Evolutionary conservation across 2,113 vertebrate species (phyloP).

Genomic region (Phrynosoma platyrhinos): DNA sequence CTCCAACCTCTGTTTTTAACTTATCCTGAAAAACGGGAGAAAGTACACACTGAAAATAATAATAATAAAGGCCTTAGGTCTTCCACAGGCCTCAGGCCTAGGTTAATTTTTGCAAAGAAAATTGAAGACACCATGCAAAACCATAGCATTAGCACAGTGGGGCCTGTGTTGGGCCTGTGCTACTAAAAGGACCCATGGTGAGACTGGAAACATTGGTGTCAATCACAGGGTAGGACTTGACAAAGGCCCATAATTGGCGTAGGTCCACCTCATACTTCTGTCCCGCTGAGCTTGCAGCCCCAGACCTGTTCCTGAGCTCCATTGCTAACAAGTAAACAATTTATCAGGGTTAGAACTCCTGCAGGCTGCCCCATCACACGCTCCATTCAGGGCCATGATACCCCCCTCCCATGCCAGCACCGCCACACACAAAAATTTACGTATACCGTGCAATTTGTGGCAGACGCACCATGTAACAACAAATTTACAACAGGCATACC

Average conservation of each 20-base stretch:
- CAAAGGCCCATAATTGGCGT: conserved; percentile 90
- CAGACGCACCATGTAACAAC: conserved; percentile 90
- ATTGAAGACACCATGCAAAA: conserved; percentile 81
- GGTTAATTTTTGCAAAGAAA: conserved; percentile 85
- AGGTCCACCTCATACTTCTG: conserved; percentile 88
- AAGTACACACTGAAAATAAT: conserved; percentile 75
- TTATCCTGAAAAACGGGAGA: conserved; percentile 78
- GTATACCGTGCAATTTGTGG: conserved; percentile 87
- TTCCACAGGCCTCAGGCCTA: conserved; percentile 77
- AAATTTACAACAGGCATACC: conserved; percentile 90
- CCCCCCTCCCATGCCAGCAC: conserved; percentile 73
- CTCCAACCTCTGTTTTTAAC: conserved; percentile 84
- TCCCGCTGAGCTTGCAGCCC: conserved; percentile 81
- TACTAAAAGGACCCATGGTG: conserved; percentile 86
- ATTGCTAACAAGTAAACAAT: conserved; percentile 89
- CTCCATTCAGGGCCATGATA: conserved; percentile 81
- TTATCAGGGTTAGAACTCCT: conserved; percentile 88
- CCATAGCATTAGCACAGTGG: conserved; percentile 83
- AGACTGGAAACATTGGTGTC: conserved; percentile 89
- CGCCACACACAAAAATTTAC: conserved; percentile 86
- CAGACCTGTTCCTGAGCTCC: conserved; percentile 78
- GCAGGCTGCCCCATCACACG: conserved; percentile 81
- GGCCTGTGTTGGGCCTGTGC: conserved; percentile 84
- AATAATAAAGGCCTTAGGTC: conserved; percentile 76
- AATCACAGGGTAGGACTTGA: conserved; percentile 82